These are phyloP conservation scores for Phalanger gymnotis DNA, from an alignment of 2,797 vertebrate species.

Conservation along the genomic window DNA sequence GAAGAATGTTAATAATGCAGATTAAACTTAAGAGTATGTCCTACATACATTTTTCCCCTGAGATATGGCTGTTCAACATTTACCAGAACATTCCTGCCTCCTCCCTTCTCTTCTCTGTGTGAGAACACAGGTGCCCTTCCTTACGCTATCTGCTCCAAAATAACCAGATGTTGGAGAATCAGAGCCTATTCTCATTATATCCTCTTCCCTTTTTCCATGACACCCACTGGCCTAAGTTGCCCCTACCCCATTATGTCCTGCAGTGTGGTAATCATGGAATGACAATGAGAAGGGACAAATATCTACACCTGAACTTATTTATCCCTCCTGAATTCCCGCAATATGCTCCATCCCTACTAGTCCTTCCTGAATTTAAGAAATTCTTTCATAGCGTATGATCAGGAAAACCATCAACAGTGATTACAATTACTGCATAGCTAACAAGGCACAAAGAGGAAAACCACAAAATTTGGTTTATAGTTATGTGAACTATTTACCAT, in stretches of 20 bases:
- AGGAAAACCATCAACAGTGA: not conserved
- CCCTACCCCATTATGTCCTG: not conserved
- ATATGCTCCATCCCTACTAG: not conserved
- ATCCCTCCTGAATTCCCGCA: not conserved
- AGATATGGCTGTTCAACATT: not conserved
- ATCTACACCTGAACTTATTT: not conserved
- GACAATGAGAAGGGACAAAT: not conserved
- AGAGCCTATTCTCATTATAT: not conserved
- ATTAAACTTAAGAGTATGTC: not conserved
- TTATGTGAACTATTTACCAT: conserved; percentile 12
- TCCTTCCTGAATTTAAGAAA: not conserved
- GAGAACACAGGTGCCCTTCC: not conserved
- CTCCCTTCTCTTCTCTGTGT: not conserved
- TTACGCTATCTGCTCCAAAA: not conserved
- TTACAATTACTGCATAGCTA: not conserved
- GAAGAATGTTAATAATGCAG: not conserved
- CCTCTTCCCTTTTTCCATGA: not conserved
- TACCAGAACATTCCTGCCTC: not conserved
- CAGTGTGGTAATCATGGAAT: not conserved
- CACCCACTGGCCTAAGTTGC: not conserved
- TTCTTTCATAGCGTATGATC: not conserved
- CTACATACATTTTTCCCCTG: not conserved
- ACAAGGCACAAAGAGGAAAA: conserved; percentile 35
- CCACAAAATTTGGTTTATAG: conserved; percentile 32
- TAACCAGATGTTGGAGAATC: not conserved